Percentiles rank a stretch among this genome's conserved stretches.
These are phyloP conservation scores for Gonatopus flavifemur DNA, from an alignment of 1,140 invertebrate genomes.

Conservation along the genomic window DNA sequence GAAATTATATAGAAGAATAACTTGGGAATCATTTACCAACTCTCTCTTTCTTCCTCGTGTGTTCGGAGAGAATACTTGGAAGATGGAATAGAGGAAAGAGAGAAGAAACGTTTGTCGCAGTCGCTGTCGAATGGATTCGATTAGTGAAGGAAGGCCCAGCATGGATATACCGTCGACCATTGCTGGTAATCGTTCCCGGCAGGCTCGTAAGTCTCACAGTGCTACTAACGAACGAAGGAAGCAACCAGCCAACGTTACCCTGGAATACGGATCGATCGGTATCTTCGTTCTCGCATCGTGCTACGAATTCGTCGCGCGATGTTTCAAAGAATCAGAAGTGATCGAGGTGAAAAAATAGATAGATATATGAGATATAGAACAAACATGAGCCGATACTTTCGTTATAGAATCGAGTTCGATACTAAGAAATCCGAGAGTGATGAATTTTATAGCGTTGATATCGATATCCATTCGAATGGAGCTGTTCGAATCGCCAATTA, in stretches of 20 bases:
- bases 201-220: slow-evolving; percentile 23
- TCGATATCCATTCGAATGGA: no score
- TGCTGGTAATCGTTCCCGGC: slow-evolving; percentile 24
- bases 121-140: slow-evolving; percentile 26
- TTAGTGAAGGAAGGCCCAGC: slow-evolving; percentile 19
- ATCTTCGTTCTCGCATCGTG: slow-evolving; percentile 8
- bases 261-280: slow-evolving; percentile 16
- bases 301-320: not conserved
- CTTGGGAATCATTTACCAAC: no score
- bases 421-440: no score
- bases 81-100: no score
- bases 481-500: no score
- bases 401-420: no score
- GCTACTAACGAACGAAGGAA: slow-evolving; percentile 25
- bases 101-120: not conserved
- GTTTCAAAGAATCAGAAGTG: not conserved
- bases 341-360: not conserved
- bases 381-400: not conserved
- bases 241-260: no score
- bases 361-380: not conserved
- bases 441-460: no score
- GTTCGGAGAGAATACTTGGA: no score
- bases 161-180: slow-evolving; percentile 12
- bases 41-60: no score
- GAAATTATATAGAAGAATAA: no score